These are phyloP conservation scores for Leucophenga montana DNA, from an alignment of 2,888 invertebrate species.

Conservation along the genomic window DNA sequence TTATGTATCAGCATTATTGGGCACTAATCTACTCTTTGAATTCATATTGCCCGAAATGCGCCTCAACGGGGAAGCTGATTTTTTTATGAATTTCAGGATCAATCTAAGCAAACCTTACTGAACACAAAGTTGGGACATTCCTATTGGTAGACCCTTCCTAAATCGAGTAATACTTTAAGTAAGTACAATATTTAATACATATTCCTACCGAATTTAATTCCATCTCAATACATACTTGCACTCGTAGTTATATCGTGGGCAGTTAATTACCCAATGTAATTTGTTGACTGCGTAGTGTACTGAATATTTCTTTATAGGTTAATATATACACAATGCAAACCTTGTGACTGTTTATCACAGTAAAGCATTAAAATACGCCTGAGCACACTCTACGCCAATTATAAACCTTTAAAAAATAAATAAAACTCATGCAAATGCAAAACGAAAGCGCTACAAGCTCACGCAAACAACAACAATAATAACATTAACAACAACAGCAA, in stretches of 20 bases:
- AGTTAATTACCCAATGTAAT: not conserved
- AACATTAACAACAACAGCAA: not conserved
- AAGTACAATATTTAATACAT: too few species aligned
- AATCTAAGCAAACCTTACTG: too few species aligned
- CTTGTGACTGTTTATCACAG: constrained; percentile 9
- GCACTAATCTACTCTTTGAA: too few species aligned
- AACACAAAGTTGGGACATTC: too few species aligned
- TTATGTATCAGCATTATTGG: too few species aligned
- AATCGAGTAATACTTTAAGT: too few species aligned
- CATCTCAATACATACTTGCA: not conserved
- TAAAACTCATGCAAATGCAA: constrained; percentile 32
- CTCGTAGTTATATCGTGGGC: not conserved
- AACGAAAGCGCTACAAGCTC: constrained; percentile 43
- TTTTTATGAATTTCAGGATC: too few species aligned
- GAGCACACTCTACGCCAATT: constrained; percentile 24
- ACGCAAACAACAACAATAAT: constrained; percentile 2
- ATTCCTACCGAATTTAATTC: too few species aligned
- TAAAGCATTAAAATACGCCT: constrained; percentile 11
- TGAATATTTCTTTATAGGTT: not conserved
- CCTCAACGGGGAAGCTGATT: too few species aligned
- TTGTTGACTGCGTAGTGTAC: not conserved
- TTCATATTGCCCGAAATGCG: too few species aligned
- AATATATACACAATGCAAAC: not conserved
- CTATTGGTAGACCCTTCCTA: too few species aligned
- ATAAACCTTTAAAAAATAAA: constrained; percentile 24